A percentile compares a stretch with the other conserved stretches of the same genome.
These are phyloP conservation scores for Drosophila tanythrix DNA, from an alignment of 2,888 invertebrate species.

Conservation along the genomic window DNA sequence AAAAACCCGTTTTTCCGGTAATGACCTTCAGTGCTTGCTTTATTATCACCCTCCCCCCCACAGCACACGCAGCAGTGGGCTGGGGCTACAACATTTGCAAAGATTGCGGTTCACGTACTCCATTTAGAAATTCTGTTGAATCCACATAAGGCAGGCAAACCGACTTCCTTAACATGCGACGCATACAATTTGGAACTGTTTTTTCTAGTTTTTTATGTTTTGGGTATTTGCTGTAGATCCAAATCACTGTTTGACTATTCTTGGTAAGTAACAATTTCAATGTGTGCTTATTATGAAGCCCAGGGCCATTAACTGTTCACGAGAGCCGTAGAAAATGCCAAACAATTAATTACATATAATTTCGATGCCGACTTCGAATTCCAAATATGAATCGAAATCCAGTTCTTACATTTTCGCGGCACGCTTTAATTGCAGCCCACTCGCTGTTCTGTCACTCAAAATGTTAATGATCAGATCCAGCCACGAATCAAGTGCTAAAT, in stretches of 20 bases:
- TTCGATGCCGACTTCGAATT: conserved; percentile 12
- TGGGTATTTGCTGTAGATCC: conserved; percentile 4
- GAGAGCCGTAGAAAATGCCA: conserved; percentile 39
- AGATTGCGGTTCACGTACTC: conserved; percentile 40
- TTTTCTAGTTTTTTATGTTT: conserved; percentile 3
- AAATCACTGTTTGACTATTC: conserved; percentile 25
- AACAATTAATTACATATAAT: conserved; percentile 57
- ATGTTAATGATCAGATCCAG: conserved; percentile 52
- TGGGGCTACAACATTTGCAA: not conserved
- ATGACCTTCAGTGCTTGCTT: conserved; percentile 77
- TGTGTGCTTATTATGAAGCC: conserved; percentile 10
- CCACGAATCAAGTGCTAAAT: conserved; percentile 43
- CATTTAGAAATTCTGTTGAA: conserved; percentile 46
- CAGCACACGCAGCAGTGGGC: conserved; percentile 18
- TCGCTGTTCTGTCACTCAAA: conserved; percentile 31
- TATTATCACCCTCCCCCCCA: conserved; percentile 41
- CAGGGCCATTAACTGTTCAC: conserved; percentile 43
- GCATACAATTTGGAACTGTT: conserved; percentile 38
- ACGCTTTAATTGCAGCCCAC: conserved; percentile 27
- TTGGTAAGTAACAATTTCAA: conserved; percentile 29
- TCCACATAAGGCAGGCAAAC: conserved; percentile 46
- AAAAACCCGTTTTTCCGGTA: conserved; percentile 79
- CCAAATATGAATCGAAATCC: conserved; percentile 20
- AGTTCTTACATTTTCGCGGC: conserved; percentile 37
- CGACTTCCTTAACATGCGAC: conserved; percentile 62